Evolutionary conservation across 2,797 vertebrate genomes (phyloP).

Genomic region (Oophaga sylvatica): DNA sequence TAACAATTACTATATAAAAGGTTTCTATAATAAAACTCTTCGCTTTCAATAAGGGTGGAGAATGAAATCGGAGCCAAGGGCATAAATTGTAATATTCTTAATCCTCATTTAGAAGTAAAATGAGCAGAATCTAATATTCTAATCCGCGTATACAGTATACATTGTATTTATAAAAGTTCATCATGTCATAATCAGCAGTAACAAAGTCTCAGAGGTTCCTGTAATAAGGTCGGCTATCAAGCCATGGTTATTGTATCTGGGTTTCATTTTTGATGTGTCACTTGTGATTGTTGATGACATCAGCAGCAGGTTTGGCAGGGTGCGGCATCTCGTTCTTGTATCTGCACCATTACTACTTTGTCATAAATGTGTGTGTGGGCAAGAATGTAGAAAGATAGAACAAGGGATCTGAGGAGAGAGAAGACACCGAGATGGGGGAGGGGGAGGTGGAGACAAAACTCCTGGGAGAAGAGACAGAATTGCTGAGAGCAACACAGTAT

Average conservation of each 20-base stretch:
- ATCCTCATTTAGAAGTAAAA: no score
- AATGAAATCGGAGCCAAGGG: no score
- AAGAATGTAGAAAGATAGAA: conserved; percentile 35
- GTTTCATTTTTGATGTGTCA: neutral
- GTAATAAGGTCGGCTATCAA: neutral
- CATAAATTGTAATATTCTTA: no score
- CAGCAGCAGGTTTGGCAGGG: neutral
- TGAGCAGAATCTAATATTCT: no score
- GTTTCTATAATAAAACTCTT: neutral
- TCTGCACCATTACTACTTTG: conserved; percentile 1
- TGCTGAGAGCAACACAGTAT: neutral
- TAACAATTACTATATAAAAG: neutral
- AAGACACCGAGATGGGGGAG: neutral
- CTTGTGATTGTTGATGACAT: neutral
- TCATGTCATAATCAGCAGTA: neutral
- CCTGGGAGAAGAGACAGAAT: neutral
- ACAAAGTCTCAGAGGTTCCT: neutral
- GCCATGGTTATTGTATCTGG: neutral
- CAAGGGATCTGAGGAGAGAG: neutral
- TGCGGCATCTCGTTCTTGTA: neutral
- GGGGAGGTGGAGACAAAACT: neutral
- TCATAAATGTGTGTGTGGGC: neutral
- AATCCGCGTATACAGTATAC: no score
- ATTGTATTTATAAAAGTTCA: neutral
- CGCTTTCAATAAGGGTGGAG: no score